Conservation (phyloP, 2,797 vertebrate species). For the Chlorospingus flavigularis region DNA sequence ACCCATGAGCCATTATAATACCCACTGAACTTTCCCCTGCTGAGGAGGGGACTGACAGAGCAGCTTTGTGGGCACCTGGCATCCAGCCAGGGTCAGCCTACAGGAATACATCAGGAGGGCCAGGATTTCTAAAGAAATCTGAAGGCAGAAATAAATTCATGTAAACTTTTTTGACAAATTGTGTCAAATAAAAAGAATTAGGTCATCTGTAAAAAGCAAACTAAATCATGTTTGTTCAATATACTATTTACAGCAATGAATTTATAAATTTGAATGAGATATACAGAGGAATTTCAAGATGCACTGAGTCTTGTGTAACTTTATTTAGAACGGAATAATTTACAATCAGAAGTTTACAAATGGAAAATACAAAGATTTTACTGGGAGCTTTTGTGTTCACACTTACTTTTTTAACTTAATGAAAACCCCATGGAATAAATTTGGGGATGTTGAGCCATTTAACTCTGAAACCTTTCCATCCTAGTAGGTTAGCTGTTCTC, state of each 20-base stretch:
- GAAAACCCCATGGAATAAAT: neutral
- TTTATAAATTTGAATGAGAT: neutral
- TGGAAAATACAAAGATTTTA: neutral
- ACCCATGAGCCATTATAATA: accelerated
- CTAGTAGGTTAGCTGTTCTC: neutral
- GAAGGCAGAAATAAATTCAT: neutral
- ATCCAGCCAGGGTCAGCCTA: neutral
- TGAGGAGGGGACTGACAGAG: neutral
- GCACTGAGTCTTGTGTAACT: neutral
- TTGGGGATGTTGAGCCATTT: neutral
- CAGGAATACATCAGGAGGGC: neutral
- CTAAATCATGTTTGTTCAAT: neutral
- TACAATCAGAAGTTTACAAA: neutral
- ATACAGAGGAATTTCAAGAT: neutral
- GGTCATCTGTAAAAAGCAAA: neutral
- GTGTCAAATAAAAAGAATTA: neutral
- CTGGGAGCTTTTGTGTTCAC: neutral
- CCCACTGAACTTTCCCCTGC: neutral
- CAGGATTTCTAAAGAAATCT: neutral
- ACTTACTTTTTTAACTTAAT: neutral
- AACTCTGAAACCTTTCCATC: neutral
- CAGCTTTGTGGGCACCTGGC: neutral
- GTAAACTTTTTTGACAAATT: neutral
- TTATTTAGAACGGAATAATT: neutral
- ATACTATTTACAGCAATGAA: neutral